These are phyloP conservation scores for Paedocypris sp. DNA, from an alignment of 2,113 vertebrate species.

Conservation along the genomic window DNA sequence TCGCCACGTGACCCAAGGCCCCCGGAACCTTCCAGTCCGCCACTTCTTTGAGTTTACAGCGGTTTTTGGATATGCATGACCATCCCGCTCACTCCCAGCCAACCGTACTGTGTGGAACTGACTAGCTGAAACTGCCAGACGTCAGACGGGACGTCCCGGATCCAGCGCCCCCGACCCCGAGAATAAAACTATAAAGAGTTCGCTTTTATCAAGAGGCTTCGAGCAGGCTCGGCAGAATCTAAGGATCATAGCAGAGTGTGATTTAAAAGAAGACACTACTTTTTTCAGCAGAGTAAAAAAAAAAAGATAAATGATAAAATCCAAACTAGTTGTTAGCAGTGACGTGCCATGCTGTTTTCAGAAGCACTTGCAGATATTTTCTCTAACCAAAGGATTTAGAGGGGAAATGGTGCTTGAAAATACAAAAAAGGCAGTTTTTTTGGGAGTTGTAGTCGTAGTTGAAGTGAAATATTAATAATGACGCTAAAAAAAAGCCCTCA, in stretches of 20 bases:
- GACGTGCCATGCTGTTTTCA: slow-evolving; percentile 81
- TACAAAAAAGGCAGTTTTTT: slow-evolving; percentile 24
- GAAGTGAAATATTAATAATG: slow-evolving; percentile 52
- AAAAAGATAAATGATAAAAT: slow-evolving; percentile 33
- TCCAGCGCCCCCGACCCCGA: too few relatives aligned
- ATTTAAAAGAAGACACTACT: slow-evolving; percentile 70
- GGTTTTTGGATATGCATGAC: slow-evolving; percentile 20
- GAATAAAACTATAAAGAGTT: slow-evolving; percentile 42
- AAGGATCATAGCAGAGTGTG: slow-evolving; percentile 70
- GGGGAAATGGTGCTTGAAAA: slow-evolving; percentile 68
- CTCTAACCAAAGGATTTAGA: slow-evolving; percentile 83
- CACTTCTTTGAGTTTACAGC: slow-evolving; percentile 12
- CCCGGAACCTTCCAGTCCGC: too few relatives aligned
- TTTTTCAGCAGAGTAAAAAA: slow-evolving; percentile 55
- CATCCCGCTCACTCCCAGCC: background rate
- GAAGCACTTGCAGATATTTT: slow-evolving; percentile 78
- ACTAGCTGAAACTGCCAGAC: slow-evolving; percentile 72
- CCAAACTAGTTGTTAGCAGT: slow-evolving; percentile 63
- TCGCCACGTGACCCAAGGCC: too few relatives aligned
- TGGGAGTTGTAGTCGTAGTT: slow-evolving; percentile 49
- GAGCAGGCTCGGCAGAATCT: slow-evolving; percentile 90
- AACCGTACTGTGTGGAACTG: slow-evolving; percentile 60
- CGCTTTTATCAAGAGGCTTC: slow-evolving; percentile 73
- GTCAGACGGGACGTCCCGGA: slow-evolving; percentile 54
- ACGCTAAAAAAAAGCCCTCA: slow-evolving; percentile 54